These are phyloP conservation scores for Orestias chungarensis DNA, from an alignment of 2,797 vertebrate species.

Conservation along the genomic window DNA sequence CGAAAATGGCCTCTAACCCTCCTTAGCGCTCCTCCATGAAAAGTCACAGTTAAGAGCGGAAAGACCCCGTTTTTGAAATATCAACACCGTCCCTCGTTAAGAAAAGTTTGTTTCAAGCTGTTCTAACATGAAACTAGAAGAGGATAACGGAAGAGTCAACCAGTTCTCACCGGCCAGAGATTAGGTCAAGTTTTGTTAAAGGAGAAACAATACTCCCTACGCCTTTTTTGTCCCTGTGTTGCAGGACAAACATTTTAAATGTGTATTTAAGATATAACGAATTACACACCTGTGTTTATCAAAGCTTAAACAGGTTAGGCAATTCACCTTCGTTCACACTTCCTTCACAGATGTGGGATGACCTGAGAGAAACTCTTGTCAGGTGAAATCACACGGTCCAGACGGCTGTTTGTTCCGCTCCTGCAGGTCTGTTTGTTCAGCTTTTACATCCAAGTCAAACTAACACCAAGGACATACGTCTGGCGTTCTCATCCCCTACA, in stretches of 20 bases:
- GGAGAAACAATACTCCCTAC: slow-evolving; percentile 40
- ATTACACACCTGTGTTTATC: slow-evolving; percentile 12
- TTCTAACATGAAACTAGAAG: background rate
- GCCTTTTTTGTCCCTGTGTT: background rate
- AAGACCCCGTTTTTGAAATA: background rate
- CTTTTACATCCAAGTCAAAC: slow-evolving; percentile 49
- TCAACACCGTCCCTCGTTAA: background rate
- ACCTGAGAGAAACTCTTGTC: slow-evolving; percentile 33
- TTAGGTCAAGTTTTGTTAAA: slow-evolving; percentile 70
- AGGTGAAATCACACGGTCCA: slow-evolving; percentile 41
- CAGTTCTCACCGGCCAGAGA: no score
- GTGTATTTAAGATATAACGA: slow-evolving; percentile 1
- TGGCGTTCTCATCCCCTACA: slow-evolving; percentile 29
- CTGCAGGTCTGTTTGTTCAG: slow-evolving; percentile 47
- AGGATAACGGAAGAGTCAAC: background rate
- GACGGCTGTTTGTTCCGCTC: slow-evolving; percentile 46
- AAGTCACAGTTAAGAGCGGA: no score
- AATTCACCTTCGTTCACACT: slow-evolving; percentile 31
- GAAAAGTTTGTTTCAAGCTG: background rate
- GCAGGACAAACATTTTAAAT: background rate
- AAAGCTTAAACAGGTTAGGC: slow-evolving; percentile 16
- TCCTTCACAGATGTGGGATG: slow-evolving; percentile 20
- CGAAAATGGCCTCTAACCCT: background rate
- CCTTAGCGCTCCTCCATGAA: no score
- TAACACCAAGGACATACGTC: slow-evolving; percentile 28